These are phyloP conservation scores for Mustela nigripes DNA, from an alignment of 2,113 vertebrate species.

Conservation along the genomic window DNA sequence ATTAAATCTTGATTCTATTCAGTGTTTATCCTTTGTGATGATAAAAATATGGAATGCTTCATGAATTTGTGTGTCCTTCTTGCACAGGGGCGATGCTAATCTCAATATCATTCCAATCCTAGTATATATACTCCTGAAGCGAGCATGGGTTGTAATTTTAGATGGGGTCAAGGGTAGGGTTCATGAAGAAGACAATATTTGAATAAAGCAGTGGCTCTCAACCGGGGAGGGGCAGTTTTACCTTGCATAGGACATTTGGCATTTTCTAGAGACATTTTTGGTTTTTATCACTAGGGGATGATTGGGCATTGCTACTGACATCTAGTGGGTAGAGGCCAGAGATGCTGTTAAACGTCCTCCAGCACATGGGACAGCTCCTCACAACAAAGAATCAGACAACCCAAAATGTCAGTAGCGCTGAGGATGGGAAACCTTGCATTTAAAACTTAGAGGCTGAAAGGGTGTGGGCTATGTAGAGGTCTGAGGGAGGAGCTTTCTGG, in stretches of 20 bases:
- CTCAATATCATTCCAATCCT: background rate
- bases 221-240: background rate
- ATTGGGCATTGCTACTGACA: background rate
- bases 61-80: background rate
- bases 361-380: background rate
- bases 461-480: background rate
- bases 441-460: conserved; percentile 3
- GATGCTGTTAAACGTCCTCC: background rate
- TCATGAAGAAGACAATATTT: background rate
- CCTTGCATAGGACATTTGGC: background rate
- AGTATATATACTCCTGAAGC: background rate
- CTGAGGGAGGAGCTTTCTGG: background rate
- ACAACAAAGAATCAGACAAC: background rate
- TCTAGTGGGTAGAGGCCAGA: background rate
- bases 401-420: background rate
- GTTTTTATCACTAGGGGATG: background rate
- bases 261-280: conserved; percentile 41
- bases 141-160: background rate
- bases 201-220: conserved; percentile 1
- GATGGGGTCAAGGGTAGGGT: background rate
- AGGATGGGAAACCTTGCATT: conserved; percentile 27
- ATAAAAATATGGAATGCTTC: background rate
- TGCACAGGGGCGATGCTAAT: background rate
- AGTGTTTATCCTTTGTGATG: background rate
- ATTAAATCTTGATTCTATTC: conserved; percentile 23